Conservation (phyloP, 2,113 vertebrate genomes). For the Tragulus kanchil region DNA sequence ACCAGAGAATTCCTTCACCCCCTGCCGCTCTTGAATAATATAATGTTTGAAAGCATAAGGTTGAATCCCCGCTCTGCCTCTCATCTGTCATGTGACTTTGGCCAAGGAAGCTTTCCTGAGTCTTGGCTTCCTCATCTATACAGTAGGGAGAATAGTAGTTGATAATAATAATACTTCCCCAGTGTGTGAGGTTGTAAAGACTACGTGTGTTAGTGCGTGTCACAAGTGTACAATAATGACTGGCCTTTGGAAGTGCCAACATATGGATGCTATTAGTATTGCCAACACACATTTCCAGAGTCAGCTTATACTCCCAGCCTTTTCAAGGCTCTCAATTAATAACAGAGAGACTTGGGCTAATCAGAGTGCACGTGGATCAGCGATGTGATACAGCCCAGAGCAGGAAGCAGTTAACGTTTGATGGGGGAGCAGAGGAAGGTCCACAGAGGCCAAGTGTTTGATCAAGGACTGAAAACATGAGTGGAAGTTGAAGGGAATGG, state of each 20-base stretch:
- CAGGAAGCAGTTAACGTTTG: neutral
- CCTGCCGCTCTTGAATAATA: neutral
- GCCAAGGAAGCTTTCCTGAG: neutral
- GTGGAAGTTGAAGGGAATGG: neutral
- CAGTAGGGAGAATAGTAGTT: neutral
- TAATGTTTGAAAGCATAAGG: neutral
- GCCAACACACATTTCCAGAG: neutral
- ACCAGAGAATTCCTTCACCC: neutral
- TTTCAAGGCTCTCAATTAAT: slow-evolving; percentile 32
- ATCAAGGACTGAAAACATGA: neutral
- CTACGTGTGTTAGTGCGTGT: neutral
- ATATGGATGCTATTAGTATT: slow-evolving; percentile 53
- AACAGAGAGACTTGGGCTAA: neutral
- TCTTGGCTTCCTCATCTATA: slow-evolving; percentile 5
- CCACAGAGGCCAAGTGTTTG: neutral
- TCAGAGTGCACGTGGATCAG: neutral
- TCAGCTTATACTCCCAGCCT: neutral
- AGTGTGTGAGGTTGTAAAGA: neutral
- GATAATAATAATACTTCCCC: neutral
- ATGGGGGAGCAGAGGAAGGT: neutral
- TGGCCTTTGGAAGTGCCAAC: slow-evolving; percentile 17
- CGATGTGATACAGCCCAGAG: neutral
- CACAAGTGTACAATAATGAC: neutral
- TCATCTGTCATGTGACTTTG: neutral
- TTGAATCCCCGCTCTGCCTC: neutral